Evolutionary conservation across 2,113 vertebrate species (phyloP).

Genomic region (Muscicapa adusta): DNA sequence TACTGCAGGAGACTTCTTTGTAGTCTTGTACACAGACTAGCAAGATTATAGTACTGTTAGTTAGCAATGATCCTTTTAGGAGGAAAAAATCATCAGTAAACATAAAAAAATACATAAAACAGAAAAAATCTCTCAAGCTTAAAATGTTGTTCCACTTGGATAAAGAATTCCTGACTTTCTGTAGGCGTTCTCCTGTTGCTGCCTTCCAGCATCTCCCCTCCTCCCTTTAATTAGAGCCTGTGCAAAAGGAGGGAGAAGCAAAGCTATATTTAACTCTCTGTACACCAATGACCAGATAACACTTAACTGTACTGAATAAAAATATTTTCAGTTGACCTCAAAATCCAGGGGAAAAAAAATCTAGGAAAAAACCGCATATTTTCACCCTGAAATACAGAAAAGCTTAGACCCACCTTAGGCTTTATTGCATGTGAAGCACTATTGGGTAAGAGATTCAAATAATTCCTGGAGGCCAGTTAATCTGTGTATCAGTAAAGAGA

Average conservation of each 20-base stretch:
- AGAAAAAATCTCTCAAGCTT: not conserved
- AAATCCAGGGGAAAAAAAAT: not conserved
- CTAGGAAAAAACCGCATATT: rapidly evolving
- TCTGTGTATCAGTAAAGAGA: not conserved
- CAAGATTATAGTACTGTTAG: not conserved
- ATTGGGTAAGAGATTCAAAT: not conserved
- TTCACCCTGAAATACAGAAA: not conserved
- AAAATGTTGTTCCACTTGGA: not conserved
- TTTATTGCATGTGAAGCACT: not conserved
- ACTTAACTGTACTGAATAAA: not conserved
- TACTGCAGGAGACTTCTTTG: not conserved
- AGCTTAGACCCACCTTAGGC: not conserved
- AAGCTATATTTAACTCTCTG: not conserved
- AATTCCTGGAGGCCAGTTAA: not conserved
- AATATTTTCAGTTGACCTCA: not conserved
- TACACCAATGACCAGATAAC: not conserved
- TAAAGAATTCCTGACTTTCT: not conserved
- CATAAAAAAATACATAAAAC: not conserved
- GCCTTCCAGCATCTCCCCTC: not conserved
- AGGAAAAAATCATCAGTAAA: not conserved
- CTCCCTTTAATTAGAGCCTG: not conserved
- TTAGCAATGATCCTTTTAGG: not conserved
- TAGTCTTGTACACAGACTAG: not conserved
- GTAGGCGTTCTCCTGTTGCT: not conserved
- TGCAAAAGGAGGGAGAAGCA: not conserved